phyloP scores from a whole-genome alignment of 2,113 vertebrate genomes.

The Gallinago paraguaiae region DNA sequence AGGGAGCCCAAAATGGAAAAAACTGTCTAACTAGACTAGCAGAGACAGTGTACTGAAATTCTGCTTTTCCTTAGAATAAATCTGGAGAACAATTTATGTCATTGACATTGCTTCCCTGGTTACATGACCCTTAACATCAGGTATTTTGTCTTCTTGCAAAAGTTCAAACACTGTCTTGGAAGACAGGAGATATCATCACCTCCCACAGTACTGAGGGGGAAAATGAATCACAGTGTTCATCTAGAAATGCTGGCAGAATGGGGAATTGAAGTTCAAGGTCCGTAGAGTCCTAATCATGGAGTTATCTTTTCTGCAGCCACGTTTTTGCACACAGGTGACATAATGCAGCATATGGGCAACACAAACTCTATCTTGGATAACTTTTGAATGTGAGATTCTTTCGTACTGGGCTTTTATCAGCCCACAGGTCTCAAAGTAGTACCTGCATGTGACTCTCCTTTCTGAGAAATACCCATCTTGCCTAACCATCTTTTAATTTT shows the following conservation, averaged over 20 bases:
- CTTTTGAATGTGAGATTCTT: background rate
- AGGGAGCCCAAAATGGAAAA: background rate
- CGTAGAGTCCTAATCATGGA: background rate
- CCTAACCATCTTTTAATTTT: background rate
- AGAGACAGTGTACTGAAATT: background rate
- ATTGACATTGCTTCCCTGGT: background rate
- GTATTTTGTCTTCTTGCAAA: background rate
- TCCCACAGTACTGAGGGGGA: background rate
- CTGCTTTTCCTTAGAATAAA: background rate
- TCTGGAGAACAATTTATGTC: background rate
- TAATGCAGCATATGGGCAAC: background rate
- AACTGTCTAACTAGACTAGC: background rate
- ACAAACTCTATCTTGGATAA: background rate
- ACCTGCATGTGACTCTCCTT: background rate
- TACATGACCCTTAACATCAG: rapidly evolving
- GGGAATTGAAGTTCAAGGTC: background rate
- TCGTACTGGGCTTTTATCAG: background rate
- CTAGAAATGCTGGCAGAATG: background rate
- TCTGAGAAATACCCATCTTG: background rate
- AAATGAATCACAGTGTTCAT: background rate
- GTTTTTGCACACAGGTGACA: background rate
- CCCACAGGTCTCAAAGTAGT: background rate
- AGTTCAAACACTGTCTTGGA: background rate
- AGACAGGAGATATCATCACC: background rate
- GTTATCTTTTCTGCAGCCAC: background rate